Percentiles rank a stretch among this genome's conserved stretches.
phyloP scores from a whole-genome alignment of 2,888 invertebrate species.

The Cylloceria caligata region DNA sequence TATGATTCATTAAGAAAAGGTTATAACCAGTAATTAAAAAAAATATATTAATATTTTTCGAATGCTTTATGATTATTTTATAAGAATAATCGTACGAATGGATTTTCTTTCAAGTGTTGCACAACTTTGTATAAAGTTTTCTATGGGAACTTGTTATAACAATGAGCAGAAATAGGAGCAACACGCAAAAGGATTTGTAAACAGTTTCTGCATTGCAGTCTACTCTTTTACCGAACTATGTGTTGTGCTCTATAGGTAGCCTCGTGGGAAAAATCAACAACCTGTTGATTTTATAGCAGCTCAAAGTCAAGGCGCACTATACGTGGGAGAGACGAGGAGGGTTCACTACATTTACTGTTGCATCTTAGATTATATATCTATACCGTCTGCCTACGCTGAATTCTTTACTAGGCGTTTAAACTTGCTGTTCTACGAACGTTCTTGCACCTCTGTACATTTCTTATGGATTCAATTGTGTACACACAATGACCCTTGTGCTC shows the following conservation, averaged over 20 bases:
- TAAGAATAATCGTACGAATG: neutral
- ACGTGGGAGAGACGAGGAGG: constrained; percentile 16
- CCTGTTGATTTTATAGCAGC: constrained; percentile 68
- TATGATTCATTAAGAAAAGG: no score
- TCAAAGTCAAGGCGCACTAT: constrained; percentile 48
- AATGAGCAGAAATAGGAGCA: neutral
- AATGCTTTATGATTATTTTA: neutral
- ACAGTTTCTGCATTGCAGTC: constrained; percentile 1
- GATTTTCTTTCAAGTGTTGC: neutral
- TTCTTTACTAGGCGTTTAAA: constrained; percentile 35
- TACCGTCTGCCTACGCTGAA: constrained; percentile 37
- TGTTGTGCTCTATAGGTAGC: constrained; percentile 29
- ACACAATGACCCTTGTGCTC: neutral
- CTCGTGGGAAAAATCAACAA: constrained; percentile 68
- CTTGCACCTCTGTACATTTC: constrained; percentile 33
- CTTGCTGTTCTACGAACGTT: constrained; percentile 36
- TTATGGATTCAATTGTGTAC: constrained; percentile 19
- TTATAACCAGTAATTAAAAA: no score
- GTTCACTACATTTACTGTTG: constrained; percentile 11
- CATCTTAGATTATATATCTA: constrained; percentile 35
- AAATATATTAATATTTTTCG: no score
- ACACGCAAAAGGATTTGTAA: constrained; percentile 32
- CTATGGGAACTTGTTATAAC: no score
- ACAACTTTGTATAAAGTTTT: no score
- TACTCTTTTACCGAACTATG: neutral